These are phyloP conservation scores for Falco concolor DNA, from an alignment of 2,797 vertebrate species.

Conservation along the genomic window DNA sequence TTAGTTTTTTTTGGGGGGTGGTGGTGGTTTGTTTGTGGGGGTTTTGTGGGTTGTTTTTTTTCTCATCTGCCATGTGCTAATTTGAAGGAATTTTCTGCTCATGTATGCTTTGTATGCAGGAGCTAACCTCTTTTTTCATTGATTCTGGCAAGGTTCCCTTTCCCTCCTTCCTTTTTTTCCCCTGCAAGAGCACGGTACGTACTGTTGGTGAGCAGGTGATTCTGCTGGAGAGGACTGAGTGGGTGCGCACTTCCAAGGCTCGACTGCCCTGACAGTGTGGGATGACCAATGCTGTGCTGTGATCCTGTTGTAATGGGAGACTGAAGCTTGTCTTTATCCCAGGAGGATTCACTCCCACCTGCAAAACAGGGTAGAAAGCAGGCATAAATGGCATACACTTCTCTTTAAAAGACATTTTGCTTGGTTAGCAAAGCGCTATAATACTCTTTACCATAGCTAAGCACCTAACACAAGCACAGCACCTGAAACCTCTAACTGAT, in stretches of 20 bases:
- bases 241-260: slow-evolving; percentile 73
- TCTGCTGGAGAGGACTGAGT: slow-evolving; percentile 83
- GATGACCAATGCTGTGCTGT: slow-evolving; percentile 76
- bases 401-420: neutral
- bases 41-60: too few species aligned
- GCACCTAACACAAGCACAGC: neutral
- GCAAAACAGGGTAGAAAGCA: slow-evolving; percentile 33
- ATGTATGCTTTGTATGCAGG: too few species aligned
- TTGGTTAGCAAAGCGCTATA: neutral
- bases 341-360: slow-evolving; percentile 87
- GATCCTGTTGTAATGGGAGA: slow-evolving; percentile 79
- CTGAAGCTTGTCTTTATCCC: slow-evolving; percentile 89
- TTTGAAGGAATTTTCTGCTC: too few species aligned
- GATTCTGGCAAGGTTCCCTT: too few species aligned
- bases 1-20: too few species aligned
- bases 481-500: neutral
- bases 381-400: neutral
- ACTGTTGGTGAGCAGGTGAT: slow-evolving; percentile 87
- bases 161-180: too few species aligned
- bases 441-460: neutral
- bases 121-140: too few species aligned
- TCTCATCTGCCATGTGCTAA: too few species aligned
- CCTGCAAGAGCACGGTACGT: slow-evolving; percentile 43
- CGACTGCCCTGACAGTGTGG: slow-evolving; percentile 73
- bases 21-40: too few species aligned